A percentile compares a stretch with the other conserved stretches of the same genome.
Conservation (phyloP, 2,113 vertebrate species). For the Pelusios castaneus region DNA sequence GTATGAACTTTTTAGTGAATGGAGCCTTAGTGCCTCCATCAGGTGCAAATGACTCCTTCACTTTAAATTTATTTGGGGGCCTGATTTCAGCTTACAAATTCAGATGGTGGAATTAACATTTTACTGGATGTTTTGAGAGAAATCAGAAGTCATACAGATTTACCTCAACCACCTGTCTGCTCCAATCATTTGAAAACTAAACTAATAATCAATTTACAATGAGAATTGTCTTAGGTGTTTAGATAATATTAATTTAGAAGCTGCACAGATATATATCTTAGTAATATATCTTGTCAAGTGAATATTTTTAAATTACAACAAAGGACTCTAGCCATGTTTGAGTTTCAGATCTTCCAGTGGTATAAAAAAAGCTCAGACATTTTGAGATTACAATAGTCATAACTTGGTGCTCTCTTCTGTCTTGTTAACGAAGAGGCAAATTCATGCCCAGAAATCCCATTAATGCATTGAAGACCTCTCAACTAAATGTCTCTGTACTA, state of each 20-base stretch:
- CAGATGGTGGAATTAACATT: not conserved
- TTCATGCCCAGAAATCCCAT: not conserved
- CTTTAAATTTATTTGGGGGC: not conserved
- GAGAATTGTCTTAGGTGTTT: accelerated
- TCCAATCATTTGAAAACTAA: not conserved
- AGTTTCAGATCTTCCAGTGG: not conserved
- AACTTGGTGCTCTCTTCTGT: accelerated
- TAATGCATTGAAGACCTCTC: not conserved
- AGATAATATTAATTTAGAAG: not conserved
- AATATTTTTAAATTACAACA: accelerated
- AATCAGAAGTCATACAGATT: not conserved
- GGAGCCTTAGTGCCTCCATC: constrained; percentile 62
- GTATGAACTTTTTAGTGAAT: constrained; percentile 25
- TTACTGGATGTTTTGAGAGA: not conserved
- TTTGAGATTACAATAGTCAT: not conserved
- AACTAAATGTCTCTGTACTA: not conserved
- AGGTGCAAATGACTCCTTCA: constrained; percentile 31
- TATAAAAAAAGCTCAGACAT: accelerated
- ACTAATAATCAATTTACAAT: not conserved
- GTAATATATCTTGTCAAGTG: accelerated
- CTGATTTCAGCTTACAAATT: not conserved
- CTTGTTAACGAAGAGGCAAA: not conserved
- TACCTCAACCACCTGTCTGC: not conserved
- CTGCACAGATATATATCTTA: not conserved
- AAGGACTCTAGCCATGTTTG: accelerated